phyloP scores from a whole-genome alignment of 2,888 invertebrate species.

The Rapana venosa region DNA sequence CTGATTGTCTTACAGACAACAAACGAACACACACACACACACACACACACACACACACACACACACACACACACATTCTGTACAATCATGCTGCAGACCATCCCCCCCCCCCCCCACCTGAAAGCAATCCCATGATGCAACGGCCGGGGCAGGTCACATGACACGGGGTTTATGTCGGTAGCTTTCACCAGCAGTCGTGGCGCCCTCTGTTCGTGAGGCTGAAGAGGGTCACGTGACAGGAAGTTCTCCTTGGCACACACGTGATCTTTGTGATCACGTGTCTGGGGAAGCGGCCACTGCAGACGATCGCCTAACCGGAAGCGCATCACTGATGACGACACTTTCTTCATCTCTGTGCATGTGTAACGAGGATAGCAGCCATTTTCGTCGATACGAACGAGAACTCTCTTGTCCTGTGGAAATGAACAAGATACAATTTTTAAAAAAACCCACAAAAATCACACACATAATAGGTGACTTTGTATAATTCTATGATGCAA shows the following conservation, averaged over 20 bases:
- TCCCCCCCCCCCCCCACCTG: neutral
- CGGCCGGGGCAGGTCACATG: slow-evolving; percentile 50
- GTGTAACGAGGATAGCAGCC: slow-evolving; percentile 71
- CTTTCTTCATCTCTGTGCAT: slow-evolving; percentile 65
- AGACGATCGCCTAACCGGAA: slow-evolving; percentile 65
- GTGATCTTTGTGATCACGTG: slow-evolving; percentile 54
- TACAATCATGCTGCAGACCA: too few relatives aligned
- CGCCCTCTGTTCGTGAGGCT: slow-evolving; percentile 39
- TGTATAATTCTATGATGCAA: too few relatives aligned
- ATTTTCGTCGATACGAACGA: slow-evolving; percentile 68
- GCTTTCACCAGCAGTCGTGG: slow-evolving; percentile 51
- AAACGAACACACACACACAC: too few relatives aligned
- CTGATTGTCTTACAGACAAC: too few relatives aligned
- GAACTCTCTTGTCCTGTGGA: slow-evolving; percentile 47
- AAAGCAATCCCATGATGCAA: slow-evolving; percentile 55
- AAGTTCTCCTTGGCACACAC: slow-evolving; percentile 60
- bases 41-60: too few relatives aligned
- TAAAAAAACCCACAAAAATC: too few relatives aligned
- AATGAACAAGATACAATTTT: neutral
- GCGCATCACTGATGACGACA: slow-evolving; percentile 62
- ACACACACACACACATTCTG: too few relatives aligned
- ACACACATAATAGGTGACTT: too few relatives aligned
- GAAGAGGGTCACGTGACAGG: slow-evolving; percentile 30
- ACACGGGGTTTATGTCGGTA: slow-evolving; percentile 4
- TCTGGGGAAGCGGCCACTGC: slow-evolving; percentile 63